Base-by-base conservation (phyloP, 2,797 vertebrate species). In the Tamandua tetradactyla region DNA sequence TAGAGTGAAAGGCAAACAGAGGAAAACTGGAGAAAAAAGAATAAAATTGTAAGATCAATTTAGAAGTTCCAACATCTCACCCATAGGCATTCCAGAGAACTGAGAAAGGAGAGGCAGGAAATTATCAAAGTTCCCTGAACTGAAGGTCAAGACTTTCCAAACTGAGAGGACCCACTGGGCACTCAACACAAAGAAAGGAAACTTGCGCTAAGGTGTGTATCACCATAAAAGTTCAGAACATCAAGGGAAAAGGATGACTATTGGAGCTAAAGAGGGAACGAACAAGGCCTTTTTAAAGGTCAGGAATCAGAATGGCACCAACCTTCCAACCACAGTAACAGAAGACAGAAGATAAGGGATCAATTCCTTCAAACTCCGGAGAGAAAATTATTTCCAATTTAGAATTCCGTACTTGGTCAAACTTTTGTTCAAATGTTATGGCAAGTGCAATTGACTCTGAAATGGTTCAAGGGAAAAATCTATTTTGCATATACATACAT, bases 331-430 rank as follows among this genome's bases (percentile, higher is more conserved):
- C 78, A 55, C 76, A 64, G 30, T 30, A 68, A 49, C 35, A 88
- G 32, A 92, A 75, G 68, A 52, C n/a, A 55, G 47, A 71, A 86
- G 47, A 69, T 64, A 72, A n/a, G 32, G 23, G 40, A 62, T 95
- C 7, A 14, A 37, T 52, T 55, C 32, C 75, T 85, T 78, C 55
- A 93, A 81, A 87, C 59, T 91, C 79, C 57, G 71, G 13, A 68
- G 20, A 49, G 72, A 6, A 78, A 81, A 74, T 49, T 1, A 57
- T 90, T 86, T 93, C 59, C 12, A 88, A 40, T 72, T 92, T 86
- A 86, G 40, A 92, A 80, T 55, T 93, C 89, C 87, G 30, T 55
- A 80, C 32, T 68, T 85, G 55, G 35, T 52, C 49, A 93, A 87
- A 59, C 37, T 64, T 40, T 64, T 27, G 40, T 87, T 72, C 75